Conservation (phyloP, 2,888 invertebrate genomes). For the Hylaea fasciaria region DNA sequence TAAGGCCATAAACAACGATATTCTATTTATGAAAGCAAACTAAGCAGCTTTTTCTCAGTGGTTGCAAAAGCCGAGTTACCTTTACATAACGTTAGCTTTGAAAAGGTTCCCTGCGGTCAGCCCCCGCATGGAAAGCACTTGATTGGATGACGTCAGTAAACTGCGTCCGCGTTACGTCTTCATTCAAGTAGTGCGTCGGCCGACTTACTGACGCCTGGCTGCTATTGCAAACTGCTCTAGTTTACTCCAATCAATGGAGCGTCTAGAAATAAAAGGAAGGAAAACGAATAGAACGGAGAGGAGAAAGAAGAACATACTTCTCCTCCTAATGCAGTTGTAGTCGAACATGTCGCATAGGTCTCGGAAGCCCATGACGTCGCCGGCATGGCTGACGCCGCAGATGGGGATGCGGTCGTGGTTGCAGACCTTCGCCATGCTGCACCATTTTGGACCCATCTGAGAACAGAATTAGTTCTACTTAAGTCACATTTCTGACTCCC, state of each 20-base stretch:
- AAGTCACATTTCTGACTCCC: background rate
- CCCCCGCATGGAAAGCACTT: background rate
- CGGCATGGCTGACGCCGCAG: constrained; percentile 76
- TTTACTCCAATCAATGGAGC: too few relatives aligned
- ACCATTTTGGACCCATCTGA: constrained; percentile 80
- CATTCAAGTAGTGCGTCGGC: too few relatives aligned
- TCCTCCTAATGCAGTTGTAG: constrained; percentile 75
- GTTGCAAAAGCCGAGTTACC: too few relatives aligned
- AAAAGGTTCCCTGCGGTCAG: too few relatives aligned
- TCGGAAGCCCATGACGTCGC: constrained; percentile 77
- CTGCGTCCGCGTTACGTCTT: too few relatives aligned
- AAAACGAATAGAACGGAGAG: too few relatives aligned
- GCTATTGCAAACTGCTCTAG: too few relatives aligned
- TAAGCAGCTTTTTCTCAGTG: background rate
- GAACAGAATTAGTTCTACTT: background rate
- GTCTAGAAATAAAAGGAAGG: too few relatives aligned
- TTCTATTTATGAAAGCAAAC: too few relatives aligned
- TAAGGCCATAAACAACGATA: too few relatives aligned
- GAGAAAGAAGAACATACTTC: constrained; percentile 54
- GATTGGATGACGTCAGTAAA: background rate
- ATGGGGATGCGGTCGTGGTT: constrained; percentile 78
- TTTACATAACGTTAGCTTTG: too few relatives aligned
- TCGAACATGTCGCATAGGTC: constrained; percentile 82
- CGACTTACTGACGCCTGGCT: too few relatives aligned
- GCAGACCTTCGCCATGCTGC: constrained; percentile 79